Evolutionary conservation across 2,888 invertebrate genomes (phyloP).

Genomic region (Sesamia inferens): DNA sequence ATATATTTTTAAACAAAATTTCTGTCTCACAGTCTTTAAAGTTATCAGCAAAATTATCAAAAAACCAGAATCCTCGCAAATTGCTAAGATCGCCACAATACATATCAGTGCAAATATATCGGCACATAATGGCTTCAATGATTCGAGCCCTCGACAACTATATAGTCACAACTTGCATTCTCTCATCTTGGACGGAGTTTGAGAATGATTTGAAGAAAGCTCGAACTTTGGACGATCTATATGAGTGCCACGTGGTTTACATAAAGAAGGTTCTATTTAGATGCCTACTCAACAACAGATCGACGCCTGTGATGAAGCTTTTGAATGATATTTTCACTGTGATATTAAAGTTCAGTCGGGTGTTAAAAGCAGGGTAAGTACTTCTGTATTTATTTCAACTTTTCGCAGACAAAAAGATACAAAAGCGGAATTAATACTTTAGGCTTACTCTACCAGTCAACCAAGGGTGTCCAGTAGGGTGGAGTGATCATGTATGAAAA

Average conservation of each 20-base stretch:
- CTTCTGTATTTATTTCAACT: neutral
- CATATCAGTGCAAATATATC: conserved; percentile 92
- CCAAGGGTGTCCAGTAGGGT: too few species aligned
- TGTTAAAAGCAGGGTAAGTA: conserved; percentile 88
- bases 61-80: conserved; percentile 79
- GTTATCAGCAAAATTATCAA: conserved; percentile 88
- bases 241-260: conserved; percentile 93
- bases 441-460: too few species aligned
- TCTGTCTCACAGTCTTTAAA: conserved; percentile 90
- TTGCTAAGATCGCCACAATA: conserved; percentile 92
- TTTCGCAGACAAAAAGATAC: too few species aligned
- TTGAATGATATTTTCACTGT: conserved; percentile 93
- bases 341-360: conserved; percentile 92
- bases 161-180: conserved; percentile 93
- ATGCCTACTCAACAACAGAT: conserved; percentile 93
- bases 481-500: too few species aligned
- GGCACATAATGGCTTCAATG: conserved; percentile 94
- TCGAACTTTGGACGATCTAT: conserved; percentile 92
- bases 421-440: too few species aligned
- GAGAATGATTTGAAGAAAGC: conserved; percentile 92
- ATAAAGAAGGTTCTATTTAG: conserved; percentile 94
- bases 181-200: conserved; percentile 93
- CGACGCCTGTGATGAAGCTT: conserved; percentile 92
- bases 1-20: neutral
- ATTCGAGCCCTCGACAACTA: conserved; percentile 94